Evolutionary conservation across 1,140 invertebrate species (phyloP).

Genomic region (Hycleus phaleratus): DNA sequence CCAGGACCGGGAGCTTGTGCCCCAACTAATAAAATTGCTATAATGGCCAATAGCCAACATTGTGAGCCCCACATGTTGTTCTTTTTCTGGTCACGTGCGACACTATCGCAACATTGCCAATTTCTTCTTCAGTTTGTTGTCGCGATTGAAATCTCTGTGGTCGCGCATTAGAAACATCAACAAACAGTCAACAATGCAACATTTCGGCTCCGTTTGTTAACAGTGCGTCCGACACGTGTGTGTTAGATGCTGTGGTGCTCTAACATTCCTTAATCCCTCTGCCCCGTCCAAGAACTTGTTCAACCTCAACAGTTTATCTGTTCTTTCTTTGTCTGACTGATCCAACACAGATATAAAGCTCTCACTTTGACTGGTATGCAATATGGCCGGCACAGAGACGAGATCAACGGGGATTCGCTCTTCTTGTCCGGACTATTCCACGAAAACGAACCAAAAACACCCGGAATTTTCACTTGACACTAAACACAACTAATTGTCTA

Average conservation of each 20-base stretch:
- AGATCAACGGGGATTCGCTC: conserved; percentile 30
- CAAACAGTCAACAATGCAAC: conserved; percentile 8
- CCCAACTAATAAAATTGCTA: conserved; percentile 24
- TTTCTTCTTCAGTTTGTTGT: conserved; percentile 6
- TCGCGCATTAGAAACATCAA: conserved; percentile 10
- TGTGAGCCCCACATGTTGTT: conserved; percentile 16
- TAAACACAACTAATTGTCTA: too few species aligned
- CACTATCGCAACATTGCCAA: conserved; percentile 13
- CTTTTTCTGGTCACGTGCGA: conserved; percentile 1
- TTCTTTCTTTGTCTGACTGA: conserved; percentile 17
- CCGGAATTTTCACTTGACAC: too few species aligned
- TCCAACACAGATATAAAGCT: conserved; percentile 5
- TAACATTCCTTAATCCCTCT: conserved; percentile 39
- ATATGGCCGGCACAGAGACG: conserved; percentile 39
- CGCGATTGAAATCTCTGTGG: conserved; percentile 14
- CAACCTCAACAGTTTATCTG: conserved; percentile 32
- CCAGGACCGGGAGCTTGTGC: conserved; percentile 41
- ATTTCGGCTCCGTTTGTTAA: conserved; percentile 21
- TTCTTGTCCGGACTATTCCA: conserved; percentile 9
- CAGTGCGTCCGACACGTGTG: conserved; percentile 30
- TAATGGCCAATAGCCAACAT: conserved; percentile 17
- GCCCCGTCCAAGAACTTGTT: conserved; percentile 35
- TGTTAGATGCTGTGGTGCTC: conserved; percentile 34
- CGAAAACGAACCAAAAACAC: conserved; percentile 15
- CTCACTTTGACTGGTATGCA: conserved; percentile 44